These are phyloP conservation scores for Idaea straminata DNA, from an alignment of 2,888 invertebrate species.

Conservation along the genomic window DNA sequence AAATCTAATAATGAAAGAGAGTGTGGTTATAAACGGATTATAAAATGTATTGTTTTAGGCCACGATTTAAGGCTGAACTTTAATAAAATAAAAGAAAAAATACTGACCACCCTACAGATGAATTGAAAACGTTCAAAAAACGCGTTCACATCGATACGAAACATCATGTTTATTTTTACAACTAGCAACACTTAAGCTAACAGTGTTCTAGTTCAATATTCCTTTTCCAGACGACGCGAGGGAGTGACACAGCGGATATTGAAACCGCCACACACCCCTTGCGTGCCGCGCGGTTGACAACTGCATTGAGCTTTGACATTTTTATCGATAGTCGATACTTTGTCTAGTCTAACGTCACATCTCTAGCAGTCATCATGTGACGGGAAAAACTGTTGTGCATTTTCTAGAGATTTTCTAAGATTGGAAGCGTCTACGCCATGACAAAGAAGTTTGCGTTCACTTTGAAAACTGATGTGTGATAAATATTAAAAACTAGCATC, in stretches of 20 bases:
- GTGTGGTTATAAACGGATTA: no score
- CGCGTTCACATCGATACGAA: not conserved
- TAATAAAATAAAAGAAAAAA: no score
- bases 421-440: no score
- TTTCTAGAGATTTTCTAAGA: not conserved
- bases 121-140: no score
- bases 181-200: slow-evolving; percentile 8
- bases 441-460: no score
- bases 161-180: not conserved
- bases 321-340: slow-evolving; percentile 5
- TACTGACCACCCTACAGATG: no score
- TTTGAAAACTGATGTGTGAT: no score
- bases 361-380: not conserved
- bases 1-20: no score
- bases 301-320: slow-evolving; percentile 3
- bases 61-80: no score
- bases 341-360: not conserved
- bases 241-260: slow-evolving; percentile 21
- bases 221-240: slow-evolving; percentile 9
- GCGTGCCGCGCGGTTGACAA: not conserved
- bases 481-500: no score
- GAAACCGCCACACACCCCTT: slow-evolving; percentile 10
- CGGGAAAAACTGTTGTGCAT: not conserved
- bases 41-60: no score
- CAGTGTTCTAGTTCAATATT: slow-evolving; percentile 17